A percentile compares a stretch with the other conserved stretches of the same genome.
These are phyloP conservation scores for Microchrysa polita DNA, from an alignment of 2,888 invertebrate species.

Conservation along the genomic window DNA sequence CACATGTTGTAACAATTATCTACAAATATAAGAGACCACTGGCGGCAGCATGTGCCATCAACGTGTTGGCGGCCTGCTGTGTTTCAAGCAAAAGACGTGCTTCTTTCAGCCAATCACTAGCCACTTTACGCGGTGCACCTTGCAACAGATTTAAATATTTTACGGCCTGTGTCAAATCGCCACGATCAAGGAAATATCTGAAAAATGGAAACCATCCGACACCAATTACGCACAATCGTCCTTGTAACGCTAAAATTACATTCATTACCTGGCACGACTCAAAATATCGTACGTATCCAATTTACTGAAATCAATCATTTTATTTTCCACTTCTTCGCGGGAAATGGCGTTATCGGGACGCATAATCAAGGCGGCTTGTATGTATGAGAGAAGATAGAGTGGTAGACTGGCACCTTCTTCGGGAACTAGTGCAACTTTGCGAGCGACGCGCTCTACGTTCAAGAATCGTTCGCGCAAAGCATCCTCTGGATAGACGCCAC, in stretches of 20 bases:
- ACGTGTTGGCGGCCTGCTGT: constrained; percentile 87
- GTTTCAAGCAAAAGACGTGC: constrained; percentile 86
- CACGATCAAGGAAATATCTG: constrained; percentile 87
- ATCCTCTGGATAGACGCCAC: constrained; percentile 90
- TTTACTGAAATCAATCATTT: constrained; percentile 75
- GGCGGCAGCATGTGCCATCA: constrained; percentile 89
- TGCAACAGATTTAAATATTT: constrained; percentile 86
- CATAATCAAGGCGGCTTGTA: constrained; percentile 86
- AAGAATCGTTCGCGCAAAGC: constrained; percentile 86
- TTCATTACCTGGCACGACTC: constrained; percentile 85
- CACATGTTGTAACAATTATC: constrained; percentile 39
- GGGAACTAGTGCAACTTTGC: constrained; percentile 86
- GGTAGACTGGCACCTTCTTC: constrained; percentile 87
- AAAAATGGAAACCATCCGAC: constrained; percentile 33
- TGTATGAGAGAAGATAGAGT: constrained; percentile 84
- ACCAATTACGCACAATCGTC: too few relatives aligned
- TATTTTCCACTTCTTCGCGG: constrained; percentile 76
- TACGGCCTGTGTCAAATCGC: constrained; percentile 86
- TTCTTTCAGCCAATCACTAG: constrained; percentile 88
- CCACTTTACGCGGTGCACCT: constrained; percentile 88
- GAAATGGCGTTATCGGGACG: constrained; percentile 76
- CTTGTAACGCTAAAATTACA: not conserved
- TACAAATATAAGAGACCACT: constrained; percentile 66
- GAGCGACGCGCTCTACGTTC: constrained; percentile 81
- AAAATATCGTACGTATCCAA: constrained; percentile 90